Base-by-base conservation (phyloP, 2,797 vertebrate genomes). In the Poliocrania exsul region DNA sequence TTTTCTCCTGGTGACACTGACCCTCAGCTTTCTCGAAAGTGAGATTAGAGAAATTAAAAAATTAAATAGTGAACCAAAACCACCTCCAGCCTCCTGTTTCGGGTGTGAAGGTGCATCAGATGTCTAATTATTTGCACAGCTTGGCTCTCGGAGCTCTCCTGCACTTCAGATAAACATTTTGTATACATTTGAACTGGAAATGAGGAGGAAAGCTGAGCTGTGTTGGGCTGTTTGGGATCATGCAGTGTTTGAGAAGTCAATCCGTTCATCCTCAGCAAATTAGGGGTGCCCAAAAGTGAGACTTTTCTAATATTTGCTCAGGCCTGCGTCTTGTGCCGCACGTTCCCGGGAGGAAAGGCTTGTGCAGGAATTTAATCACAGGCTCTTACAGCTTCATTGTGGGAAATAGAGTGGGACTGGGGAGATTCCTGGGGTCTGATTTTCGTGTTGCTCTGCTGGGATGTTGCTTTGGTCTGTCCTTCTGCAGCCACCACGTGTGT, bases 281-380 rank as follows among this genome's bases (percentile, higher is more conserved):
- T 66, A 88, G 69, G 92, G 92, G 88, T 53, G 95, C 93, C 42
- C 66, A 94, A 94, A 96, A 92, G 29, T 33, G 90, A 64, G 74
- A 60, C 85, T 95, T 95, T 83, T 92, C 95, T 95, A 92, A 65
- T 97, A 96, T 96, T 97, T 97, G 93, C 90, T 96, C 86, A 92
- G 95, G 86, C 89, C 95, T 25, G 85, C 17, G 13, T 53, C 77
- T 78, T 17, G 25, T 15, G 35, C 79, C 19, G 37, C 7, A 4
- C 11, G 1, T 80, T 97, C 96, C 92, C 62, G 7, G 81, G 88
- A 88, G 90, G 57, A 8, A 70, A 66, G 57, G 72, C 54, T 96
- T 83, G 72, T 1, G 2, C n/a, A 54, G 96, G 89, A 92, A 93
- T 62, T 86, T 81, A 93, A 83, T 93, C 95, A 56, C 84, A 13